A percentile compares a stretch with the other conserved stretches of the same genome.
Evolutionary conservation across 2,113 vertebrate species (phyloP).

Genomic region (Rhegmatorhina hoffmannsi): DNA sequence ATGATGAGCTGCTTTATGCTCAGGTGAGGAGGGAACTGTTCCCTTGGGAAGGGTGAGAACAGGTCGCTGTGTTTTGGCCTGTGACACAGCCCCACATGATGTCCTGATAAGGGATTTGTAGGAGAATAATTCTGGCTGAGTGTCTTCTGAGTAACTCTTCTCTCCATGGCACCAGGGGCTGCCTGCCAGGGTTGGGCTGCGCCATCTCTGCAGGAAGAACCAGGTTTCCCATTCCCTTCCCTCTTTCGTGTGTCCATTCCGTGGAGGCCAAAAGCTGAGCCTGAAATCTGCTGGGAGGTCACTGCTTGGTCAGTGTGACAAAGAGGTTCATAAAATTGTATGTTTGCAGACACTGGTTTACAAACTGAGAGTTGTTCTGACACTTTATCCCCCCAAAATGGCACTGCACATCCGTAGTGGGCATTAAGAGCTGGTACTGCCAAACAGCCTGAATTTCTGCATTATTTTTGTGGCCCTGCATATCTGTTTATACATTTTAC

Average conservation of each 20-base stretch:
- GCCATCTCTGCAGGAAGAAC: background rate
- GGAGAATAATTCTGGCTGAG: background rate
- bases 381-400: accelerated
- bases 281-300: background rate
- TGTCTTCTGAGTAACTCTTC: background rate
- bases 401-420: background rate
- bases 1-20: background rate
- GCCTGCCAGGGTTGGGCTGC: background rate
- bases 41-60: background rate
- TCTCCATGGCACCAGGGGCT: background rate
- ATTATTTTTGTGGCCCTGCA: accelerated
- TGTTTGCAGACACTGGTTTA: background rate
- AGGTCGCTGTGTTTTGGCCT: background rate
- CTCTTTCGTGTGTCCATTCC: accelerated
- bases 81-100: background rate
- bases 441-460: background rate
- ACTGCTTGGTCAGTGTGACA: accelerated
- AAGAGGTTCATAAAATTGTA: accelerated
- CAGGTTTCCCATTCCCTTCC: background rate
- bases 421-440: background rate
- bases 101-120: background rate
- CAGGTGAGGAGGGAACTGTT: background rate
- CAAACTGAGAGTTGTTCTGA: background rate
- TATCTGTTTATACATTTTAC: accelerated
- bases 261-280: background rate